Conservation (phyloP, 2,888 invertebrate species). For the Hirudinaria manillensis region DNA sequence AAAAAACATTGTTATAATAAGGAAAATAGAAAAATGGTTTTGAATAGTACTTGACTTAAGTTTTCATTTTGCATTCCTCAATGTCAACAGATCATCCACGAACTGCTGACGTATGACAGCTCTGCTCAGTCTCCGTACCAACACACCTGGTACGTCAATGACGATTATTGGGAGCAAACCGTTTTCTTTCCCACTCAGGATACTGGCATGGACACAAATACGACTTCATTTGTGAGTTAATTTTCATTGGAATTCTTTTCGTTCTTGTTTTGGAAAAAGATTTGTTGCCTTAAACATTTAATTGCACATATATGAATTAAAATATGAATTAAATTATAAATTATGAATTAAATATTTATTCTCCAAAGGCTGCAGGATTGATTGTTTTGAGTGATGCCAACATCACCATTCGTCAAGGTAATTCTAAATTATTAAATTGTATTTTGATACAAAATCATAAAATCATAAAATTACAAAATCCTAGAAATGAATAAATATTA, state of each 20-base stretch:
- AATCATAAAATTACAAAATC: too few relatives aligned
- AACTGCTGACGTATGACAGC: slow-evolving; percentile 37
- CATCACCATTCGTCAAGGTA: slow-evolving; percentile 42
- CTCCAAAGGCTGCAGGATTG: slow-evolving; percentile 64
- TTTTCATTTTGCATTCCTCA: too few relatives aligned
- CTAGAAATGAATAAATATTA: too few relatives aligned
- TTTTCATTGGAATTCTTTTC: neutral
- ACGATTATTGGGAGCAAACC: too few relatives aligned
- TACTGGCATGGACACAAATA: slow-evolving; percentile 84
- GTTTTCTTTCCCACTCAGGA: slow-evolving; percentile 69
- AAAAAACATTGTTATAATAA: neutral
- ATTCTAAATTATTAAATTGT: neutral
- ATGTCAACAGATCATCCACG: slow-evolving; percentile 35
- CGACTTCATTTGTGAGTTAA: slow-evolving; percentile 86
- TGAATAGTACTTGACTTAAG: too few relatives aligned
- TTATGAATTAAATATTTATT: neutral
- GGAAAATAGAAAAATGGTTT: too few relatives aligned
- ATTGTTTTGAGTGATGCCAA: slow-evolving; percentile 83
- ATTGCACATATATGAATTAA: too few relatives aligned
- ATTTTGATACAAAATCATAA: too few relatives aligned
- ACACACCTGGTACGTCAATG: slow-evolving; percentile 50
- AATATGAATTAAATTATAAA: too few relatives aligned
- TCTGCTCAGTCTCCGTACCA: slow-evolving; percentile 41
- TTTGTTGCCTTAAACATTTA: neutral
- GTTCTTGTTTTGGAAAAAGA: neutral